Percentiles rank a stretch among this genome's conserved stretches.
phyloP scores from a whole-genome alignment of 1,140 invertebrate species.

The Reticulitermes speratus region DNA sequence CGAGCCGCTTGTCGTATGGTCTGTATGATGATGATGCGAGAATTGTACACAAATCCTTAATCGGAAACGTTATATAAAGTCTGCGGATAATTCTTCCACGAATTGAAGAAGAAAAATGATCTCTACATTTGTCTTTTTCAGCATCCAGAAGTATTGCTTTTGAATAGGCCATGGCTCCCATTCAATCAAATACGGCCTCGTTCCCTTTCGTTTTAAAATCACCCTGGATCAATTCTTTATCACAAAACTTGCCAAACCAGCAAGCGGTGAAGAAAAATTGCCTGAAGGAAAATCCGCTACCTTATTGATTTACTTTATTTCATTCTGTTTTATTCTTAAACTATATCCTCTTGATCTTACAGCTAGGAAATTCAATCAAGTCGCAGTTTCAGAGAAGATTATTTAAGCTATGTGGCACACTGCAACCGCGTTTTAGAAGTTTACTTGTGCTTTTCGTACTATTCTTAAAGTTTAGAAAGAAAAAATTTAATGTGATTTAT shows the following conservation, averaged over 20 bases:
- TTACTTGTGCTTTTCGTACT: background rate
- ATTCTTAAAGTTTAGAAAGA: background rate
- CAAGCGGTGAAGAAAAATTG: conserved; percentile 11
- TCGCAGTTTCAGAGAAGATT: background rate
- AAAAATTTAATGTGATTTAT: background rate
- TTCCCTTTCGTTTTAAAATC: background rate
- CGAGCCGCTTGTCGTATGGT: too few species aligned
- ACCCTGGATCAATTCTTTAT: background rate
- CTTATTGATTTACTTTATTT: background rate
- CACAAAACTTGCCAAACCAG: background rate
- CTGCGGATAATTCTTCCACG: background rate
- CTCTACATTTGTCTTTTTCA: background rate
- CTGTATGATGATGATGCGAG: background rate
- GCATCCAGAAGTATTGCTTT: background rate
- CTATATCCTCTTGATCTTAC: too few species aligned
- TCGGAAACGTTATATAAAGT: background rate
- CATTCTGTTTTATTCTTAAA: background rate
- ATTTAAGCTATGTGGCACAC: background rate
- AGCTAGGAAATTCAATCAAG: background rate
- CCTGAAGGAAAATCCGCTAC: background rate
- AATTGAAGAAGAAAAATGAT: background rate
- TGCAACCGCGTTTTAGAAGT: background rate
- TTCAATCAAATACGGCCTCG: background rate
- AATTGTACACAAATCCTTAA: background rate
- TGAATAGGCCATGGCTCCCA: background rate